phyloP scores from a whole-genome alignment of 1,140 invertebrate species.

The Ericerus pela region DNA sequence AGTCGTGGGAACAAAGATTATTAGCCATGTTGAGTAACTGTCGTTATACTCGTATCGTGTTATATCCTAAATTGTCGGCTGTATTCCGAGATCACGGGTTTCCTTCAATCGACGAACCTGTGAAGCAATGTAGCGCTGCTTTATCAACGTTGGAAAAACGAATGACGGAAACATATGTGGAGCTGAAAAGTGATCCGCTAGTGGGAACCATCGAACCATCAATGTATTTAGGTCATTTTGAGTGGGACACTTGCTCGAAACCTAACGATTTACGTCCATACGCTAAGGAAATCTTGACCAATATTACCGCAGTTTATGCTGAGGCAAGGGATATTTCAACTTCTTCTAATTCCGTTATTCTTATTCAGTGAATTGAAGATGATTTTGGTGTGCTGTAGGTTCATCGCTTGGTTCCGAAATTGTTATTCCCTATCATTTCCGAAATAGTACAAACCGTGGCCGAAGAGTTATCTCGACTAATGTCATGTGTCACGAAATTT shows the following conservation, averaged over 20 bases:
- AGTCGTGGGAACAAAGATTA: conserved; percentile 61
- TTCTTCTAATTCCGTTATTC: neutral
- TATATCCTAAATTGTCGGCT: conserved; percentile 43
- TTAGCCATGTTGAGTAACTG: conserved; percentile 82
- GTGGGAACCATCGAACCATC: conserved; percentile 87
- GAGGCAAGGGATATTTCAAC: conserved; percentile 45
- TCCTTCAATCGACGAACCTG: conserved; percentile 46
- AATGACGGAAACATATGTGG: conserved; percentile 68
- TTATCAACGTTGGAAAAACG: conserved; percentile 50
- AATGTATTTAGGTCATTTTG: conserved; percentile 81
- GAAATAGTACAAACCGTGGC: conserved; percentile 79
- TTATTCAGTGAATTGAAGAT: neutral
- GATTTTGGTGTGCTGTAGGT: conserved; percentile 37
- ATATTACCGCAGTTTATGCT: conserved; percentile 80
- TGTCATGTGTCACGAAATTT: conserved; percentile 61
- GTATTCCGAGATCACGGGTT: conserved; percentile 49
- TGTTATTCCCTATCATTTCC: conserved; percentile 58
- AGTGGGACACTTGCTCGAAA: conserved; percentile 57
- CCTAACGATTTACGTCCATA: conserved; percentile 70
- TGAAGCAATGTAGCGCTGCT: conserved; percentile 39
- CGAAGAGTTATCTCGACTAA: conserved; percentile 74
- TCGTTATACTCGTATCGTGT: conserved; percentile 59
- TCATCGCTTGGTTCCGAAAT: conserved; percentile 59
- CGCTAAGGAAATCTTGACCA: conserved; percentile 80
- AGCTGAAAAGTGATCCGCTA: conserved; percentile 81